phyloP scores from a whole-genome alignment of 2,888 invertebrate genomes.

The Agapetus fuscipes region DNA sequence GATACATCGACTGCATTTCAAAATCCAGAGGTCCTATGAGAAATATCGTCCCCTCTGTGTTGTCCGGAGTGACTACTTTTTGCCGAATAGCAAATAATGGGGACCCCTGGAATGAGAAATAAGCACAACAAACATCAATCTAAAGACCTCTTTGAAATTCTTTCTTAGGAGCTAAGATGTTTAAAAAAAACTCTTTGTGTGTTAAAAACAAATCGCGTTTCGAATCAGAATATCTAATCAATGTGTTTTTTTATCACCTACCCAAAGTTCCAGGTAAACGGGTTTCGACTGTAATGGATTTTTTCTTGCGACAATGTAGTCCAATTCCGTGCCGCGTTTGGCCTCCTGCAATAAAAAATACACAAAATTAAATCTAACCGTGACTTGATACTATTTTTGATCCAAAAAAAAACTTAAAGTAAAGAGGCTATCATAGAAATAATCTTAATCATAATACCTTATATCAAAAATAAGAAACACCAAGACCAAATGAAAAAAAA shows the following conservation, averaged over 20 bases:
- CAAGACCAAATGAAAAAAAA: not conserved
- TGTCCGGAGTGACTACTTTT: slow-evolving; percentile 61
- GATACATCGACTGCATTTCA: slow-evolving; percentile 81
- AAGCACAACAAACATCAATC: not conserved
- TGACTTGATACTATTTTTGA: no score
- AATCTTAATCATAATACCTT: no score
- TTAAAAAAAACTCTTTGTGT: not conserved
- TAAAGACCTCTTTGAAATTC: not conserved
- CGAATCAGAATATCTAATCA: slow-evolving; percentile 8
- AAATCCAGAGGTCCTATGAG: slow-evolving; percentile 74
- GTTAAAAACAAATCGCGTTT: slow-evolving; percentile 1
- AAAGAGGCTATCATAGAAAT: no score
- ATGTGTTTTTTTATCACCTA: slow-evolving; percentile 31
- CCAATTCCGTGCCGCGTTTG: slow-evolving; percentile 70
- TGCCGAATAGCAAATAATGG: slow-evolving; percentile 70
- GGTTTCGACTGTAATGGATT: slow-evolving; percentile 69
- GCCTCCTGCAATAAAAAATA: slow-evolving; percentile 51
- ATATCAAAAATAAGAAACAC: not conserved
- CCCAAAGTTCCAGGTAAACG: slow-evolving; percentile 76
- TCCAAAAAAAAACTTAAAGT: no score
- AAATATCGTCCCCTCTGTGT: slow-evolving; percentile 71
- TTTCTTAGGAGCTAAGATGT: not conserved
- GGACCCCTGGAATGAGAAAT: slow-evolving; percentile 48
- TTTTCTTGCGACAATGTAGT: slow-evolving; percentile 71
- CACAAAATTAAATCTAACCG: slow-evolving; percentile 5